Evolutionary conservation across 2,113 vertebrate species (phyloP).

Genomic region (Parus major): DNA sequence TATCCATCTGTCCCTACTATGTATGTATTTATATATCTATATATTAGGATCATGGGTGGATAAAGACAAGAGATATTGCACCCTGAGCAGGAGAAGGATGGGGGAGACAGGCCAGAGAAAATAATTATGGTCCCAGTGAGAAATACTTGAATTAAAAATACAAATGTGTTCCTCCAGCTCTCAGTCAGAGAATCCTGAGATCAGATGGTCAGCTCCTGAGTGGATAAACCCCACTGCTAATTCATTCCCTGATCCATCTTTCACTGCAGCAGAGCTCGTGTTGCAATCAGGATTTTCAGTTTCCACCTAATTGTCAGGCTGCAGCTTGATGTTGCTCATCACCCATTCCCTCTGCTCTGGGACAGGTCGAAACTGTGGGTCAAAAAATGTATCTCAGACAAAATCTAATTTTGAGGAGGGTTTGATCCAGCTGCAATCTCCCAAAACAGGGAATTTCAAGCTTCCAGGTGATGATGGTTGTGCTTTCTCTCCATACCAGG

Average conservation of each 20-base stretch:
- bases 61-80: neutral
- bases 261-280: neutral
- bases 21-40: neutral
- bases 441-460: neutral
- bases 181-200: neutral
- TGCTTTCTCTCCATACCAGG: neutral
- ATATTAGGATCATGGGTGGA: fast-evolving
- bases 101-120: neutral
- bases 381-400: fast-evolving
- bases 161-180: neutral
- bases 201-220: neutral
- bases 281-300: neutral
- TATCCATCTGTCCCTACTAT: neutral
- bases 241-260: neutral
- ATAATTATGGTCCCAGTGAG: neutral
- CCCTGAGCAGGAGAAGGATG: neutral
- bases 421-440: neutral
- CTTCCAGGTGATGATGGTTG: neutral
- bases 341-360: neutral
- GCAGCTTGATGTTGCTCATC: neutral
- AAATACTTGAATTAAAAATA: neutral
- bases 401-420: neutral
- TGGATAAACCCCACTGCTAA: neutral
- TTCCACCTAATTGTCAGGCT: neutral
- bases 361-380: neutral